Conservation (phyloP, 92 coral and sea anemone genomes). For the Paramuricea clavata region DNA sequence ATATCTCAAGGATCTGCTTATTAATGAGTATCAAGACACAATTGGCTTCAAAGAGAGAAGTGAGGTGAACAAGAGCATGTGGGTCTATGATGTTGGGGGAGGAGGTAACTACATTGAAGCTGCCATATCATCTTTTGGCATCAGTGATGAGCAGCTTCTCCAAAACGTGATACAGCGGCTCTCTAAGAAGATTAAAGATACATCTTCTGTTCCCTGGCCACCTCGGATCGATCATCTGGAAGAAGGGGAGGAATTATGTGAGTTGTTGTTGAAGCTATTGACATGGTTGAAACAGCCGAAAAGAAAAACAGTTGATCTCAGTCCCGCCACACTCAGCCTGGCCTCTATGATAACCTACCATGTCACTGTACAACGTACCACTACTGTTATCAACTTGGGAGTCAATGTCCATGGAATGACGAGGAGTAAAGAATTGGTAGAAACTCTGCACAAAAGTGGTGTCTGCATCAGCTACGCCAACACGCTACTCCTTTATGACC, state of each 20-base stretch:
- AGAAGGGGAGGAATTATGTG: constrained; percentile 27
- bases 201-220: constrained; percentile 47
- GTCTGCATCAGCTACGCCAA: constrained; percentile 38
- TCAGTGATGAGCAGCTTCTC: constrained; percentile 42
- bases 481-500: constrained; percentile 38
- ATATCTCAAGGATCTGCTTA: constrained; percentile 34
- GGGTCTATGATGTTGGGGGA: constrained; percentile 33
- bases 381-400: constrained; percentile 41
- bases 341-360: constrained; percentile 40
- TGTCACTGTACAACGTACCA: constrained; percentile 30
- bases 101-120: constrained; percentile 44
- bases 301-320: constrained; percentile 43
- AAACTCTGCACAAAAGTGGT: constrained; percentile 40
- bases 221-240: constrained; percentile 27
- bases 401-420: constrained; percentile 42
- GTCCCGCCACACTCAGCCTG: constrained; percentile 34
- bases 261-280: constrained; percentile 32
- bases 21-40: constrained; percentile 35
- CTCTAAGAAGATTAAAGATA: constrained; percentile 39
- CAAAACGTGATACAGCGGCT: constrained; percentile 32
- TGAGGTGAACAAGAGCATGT: constrained; percentile 42
- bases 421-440: constrained; percentile 38
- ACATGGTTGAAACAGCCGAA: constrained; percentile 42
- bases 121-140: constrained; percentile 39
- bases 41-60: constrained; percentile 26